Evolutionary conservation across 2,888 invertebrate genomes (phyloP), one percentile per base, ranked within the genome.

Genomic region (Atrina japonica): DNA sequence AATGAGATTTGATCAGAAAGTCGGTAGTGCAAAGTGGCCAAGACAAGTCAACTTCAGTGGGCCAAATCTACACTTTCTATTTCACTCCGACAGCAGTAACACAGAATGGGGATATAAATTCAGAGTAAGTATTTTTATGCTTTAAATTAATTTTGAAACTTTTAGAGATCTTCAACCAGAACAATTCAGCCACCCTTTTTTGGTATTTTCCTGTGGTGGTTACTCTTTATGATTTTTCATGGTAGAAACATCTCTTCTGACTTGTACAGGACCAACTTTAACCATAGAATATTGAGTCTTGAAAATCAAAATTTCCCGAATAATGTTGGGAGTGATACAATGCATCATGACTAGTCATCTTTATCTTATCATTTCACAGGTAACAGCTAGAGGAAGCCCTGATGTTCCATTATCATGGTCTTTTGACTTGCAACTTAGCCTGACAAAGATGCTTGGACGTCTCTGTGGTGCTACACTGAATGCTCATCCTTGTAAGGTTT

Each of bases 61-160:
- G 2, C 86, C 87, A 9, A 83, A 87, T 69, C 83, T 90, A 0
- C 87, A 88, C 63, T 89, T 89, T 76, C 79, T 86, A 58, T 90
- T 89, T 66, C 88, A 88, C 50, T 88, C 89, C 1, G 90, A 90
- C 78, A 85, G 87, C 78, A 87, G 88, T 74, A 89, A 89, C 80
- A 88, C 86, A 35, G 89, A 89, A 60, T 90, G 90, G 90, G 90
- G 89, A 21, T 89, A 90, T 78, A 89, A 89, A 77, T 90, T 90
- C 71, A 88, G 86, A 79, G 89, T 88, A 58, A 78, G 81, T 23
- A 29, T 14, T 6, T 55, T 29, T n/a, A n/a, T n/a, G n/a, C n/a
- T 52, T 14, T 3, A 16, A 6, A 23, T 3, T 11, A 52, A 25
- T 52, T 23, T 23, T 52, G n/a, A n/a, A n/a, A n/a, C n/a, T n/a